Base-by-base conservation (phyloP, 2,113 vertebrate genomes). In the Cathartes aura region DNA sequence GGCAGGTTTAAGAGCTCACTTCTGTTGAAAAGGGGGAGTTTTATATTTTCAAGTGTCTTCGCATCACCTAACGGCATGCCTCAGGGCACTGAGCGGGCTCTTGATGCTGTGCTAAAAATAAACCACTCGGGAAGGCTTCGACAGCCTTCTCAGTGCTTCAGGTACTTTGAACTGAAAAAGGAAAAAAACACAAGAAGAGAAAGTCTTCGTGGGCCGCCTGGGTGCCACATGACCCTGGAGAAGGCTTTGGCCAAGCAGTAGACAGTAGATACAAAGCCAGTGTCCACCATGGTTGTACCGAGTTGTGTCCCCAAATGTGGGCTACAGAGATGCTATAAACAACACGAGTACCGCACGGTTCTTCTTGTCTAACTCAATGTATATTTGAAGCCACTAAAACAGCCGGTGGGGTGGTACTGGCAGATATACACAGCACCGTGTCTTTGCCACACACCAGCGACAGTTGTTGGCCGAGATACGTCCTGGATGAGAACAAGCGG, bases 201-300 rank as follows among this genome's bases (percentile, higher is more conserved):
- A 60, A 34, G 45, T 24, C 40, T 47, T 32, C 1, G 3, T 30
- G 38, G 38, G 63, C 17, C 23, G 36, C 32, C 24, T 12, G 11
- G 5, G 7, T 52, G 72, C 43, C 52, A 15, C 2, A 0, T 5
- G 26, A 17, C 8, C 17, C 59, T 21, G 66, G 26, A 56, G 40
- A 67, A 68, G 73, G 7, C 62, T 30, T 50, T 43, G 47, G 36
- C 42, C 68, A 50, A 68, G 81, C 64, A 52, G 34, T 1, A 23
- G 62, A 12, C 30, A 55, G 34, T 3, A 20, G 55, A 19, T 29
- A 20, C 24, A 38, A 64, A 60, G 45, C n/a, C 80, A 15, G 30
- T 0, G 12, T 47, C 38, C 34, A 20, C 34, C 5, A 2, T 3
- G 36, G 32, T 17, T 10, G 29, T 19, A n/a, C 12, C 0, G 0